phyloP scores from a whole-genome alignment of 2,888 invertebrate genomes.

The Plebejus argus region DNA sequence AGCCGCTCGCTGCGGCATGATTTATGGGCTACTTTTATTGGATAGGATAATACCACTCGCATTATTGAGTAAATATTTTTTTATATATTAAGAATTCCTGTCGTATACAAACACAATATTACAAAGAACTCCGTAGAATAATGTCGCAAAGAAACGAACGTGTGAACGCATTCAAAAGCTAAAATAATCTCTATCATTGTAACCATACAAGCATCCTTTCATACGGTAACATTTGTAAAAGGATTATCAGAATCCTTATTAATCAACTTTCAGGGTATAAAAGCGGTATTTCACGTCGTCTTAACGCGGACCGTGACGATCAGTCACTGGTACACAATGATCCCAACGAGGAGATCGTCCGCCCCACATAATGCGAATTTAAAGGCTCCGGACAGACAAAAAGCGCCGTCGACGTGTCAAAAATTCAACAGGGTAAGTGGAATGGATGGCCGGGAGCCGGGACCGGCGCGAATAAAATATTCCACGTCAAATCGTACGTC shows the following conservation, averaged over 20 bases:
- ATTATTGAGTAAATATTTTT: background rate
- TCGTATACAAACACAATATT: too few relatives aligned
- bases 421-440: constrained; percentile 80
- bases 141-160: background rate
- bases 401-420: constrained; percentile 72
- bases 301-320: constrained; percentile 44
- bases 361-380: constrained; percentile 64
- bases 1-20: background rate
- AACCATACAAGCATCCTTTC: background rate
- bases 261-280: constrained; percentile 15
- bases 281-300: constrained; percentile 43
- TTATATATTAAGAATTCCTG: background rate
- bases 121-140: background rate
- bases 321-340: constrained; percentile 46
- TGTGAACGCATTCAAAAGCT: background rate
- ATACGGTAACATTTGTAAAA: constrained; percentile 4
- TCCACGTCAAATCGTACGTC: constrained; percentile 79
- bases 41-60: background rate
- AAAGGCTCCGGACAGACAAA: constrained; percentile 68
- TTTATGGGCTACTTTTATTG: constrained; percentile 9
- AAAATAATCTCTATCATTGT: background rate
- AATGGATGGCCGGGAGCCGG: constrained; percentile 69
- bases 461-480: constrained; percentile 74
- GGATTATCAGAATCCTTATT: constrained; percentile 18
- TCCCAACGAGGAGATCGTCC: constrained; percentile 51